A percentile compares a stretch with the other conserved stretches of the same genome.
These are phyloP conservation scores for Mobula hypostoma DNA, from an alignment of 2,113 vertebrate species.

Conservation along the genomic window DNA sequence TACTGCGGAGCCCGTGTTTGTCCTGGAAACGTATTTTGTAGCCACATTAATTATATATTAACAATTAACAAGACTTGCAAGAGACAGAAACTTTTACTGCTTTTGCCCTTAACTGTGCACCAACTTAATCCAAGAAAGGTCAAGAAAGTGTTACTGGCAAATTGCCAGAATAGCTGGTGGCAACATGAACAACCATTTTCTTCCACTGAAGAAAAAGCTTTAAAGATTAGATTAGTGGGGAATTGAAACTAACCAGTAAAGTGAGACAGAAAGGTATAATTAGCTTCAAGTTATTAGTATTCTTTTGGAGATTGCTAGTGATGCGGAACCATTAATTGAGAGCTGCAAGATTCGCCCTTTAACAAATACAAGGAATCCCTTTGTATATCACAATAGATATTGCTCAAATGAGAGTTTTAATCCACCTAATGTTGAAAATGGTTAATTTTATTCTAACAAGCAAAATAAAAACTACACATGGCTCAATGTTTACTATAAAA, in stretches of 20 bases:
- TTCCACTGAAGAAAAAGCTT: conserved; percentile 23
- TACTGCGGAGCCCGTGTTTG: neutral
- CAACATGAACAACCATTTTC: conserved; percentile 5
- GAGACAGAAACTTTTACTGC: neutral
- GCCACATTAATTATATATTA: neutral
- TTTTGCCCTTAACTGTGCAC: conserved; percentile 11
- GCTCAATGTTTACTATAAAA: neutral
- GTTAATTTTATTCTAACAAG: neutral
- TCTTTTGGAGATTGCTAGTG: conserved; percentile 14
- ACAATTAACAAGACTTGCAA: neutral
- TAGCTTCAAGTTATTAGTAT: conserved; percentile 10
- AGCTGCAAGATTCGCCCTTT: neutral
- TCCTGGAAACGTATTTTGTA: neutral
- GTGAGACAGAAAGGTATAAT: conserved; percentile 27
- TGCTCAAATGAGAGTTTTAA: neutral
- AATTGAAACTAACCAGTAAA: conserved; percentile 23
- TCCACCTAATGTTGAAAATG: neutral
- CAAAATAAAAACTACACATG: neutral
- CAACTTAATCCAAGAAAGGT: conserved; percentile 23
- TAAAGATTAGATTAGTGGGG: conserved; percentile 26
- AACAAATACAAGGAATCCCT: conserved; percentile 15
- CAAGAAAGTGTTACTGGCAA: conserved; percentile 14
- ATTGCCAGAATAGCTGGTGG: conserved; percentile 17
- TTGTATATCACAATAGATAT: neutral
- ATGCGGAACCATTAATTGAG: neutral